Percentiles rank a stretch among this genome's conserved stretches.
Conservation (phyloP, 2,888 invertebrate genomes). For the Auanema sp. region DNA sequence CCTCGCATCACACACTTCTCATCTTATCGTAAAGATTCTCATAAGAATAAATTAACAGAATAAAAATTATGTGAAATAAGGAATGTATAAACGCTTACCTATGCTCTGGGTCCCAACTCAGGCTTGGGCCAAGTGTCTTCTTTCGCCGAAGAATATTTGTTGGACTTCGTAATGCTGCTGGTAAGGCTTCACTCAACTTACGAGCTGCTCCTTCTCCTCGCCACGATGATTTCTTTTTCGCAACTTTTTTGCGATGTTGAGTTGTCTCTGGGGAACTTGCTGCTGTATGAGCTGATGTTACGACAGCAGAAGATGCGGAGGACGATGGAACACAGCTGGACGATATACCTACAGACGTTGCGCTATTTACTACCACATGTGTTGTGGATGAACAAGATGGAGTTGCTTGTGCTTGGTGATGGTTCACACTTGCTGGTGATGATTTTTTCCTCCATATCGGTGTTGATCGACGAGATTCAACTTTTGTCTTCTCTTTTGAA, state of each 20-base stretch:
- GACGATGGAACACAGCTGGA: too few relatives aligned
- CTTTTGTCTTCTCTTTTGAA: not conserved
- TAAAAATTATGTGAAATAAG: too few relatives aligned
- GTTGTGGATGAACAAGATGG: too few relatives aligned
- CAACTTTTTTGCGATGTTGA: constrained; percentile 11
- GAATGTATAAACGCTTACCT: constrained; percentile 20
- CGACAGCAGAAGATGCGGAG: too few relatives aligned
- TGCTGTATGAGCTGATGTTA: too few relatives aligned
- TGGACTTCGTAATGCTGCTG: constrained; percentile 45
- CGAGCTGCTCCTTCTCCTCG: constrained; percentile 35
- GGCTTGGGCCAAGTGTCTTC: constrained; percentile 54
- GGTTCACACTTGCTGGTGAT: not conserved
- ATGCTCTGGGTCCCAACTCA: constrained; percentile 61
- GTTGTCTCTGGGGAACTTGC: too few relatives aligned
- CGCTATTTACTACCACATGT: too few relatives aligned
- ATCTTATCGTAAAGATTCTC: too few relatives aligned
- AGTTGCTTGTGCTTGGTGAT: not conserved
- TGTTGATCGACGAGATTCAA: constrained; percentile 1
- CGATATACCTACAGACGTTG: too few relatives aligned
- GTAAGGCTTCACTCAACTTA: constrained; percentile 39
- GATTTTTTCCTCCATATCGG: constrained; percentile 2
- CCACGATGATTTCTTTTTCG: constrained; percentile 30
- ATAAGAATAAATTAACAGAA: too few relatives aligned
- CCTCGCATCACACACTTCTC: not conserved
- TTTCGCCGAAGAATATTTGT: constrained; percentile 44